Percentiles rank a stretch among this genome's conserved stretches.
These are phyloP conservation scores for Diplodus puntazzo DNA, from an alignment of 2,797 vertebrate genomes.

Conservation along the genomic window DNA sequence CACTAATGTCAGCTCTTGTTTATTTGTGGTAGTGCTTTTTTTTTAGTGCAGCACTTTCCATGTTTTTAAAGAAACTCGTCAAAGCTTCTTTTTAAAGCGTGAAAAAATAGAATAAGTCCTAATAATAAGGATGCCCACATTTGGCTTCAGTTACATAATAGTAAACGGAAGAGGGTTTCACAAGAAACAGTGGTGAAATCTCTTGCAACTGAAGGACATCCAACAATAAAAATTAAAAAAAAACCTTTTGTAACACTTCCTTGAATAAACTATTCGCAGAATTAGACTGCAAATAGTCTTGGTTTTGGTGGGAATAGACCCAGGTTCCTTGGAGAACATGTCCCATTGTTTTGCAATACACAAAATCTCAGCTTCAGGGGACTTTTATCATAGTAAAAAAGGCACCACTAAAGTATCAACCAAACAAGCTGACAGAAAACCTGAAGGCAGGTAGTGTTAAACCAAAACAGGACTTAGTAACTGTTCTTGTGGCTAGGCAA, in stretches of 20 bases:
- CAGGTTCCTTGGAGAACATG: slow-evolving; percentile 31
- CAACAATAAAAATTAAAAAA: slow-evolving; percentile 30
- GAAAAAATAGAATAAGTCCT: slow-evolving; percentile 1
- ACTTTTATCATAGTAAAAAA: not conserved
- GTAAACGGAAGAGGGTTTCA: slow-evolving; percentile 33
- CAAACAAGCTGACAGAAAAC: not conserved
- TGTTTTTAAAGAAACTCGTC: not conserved
- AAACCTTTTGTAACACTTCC: slow-evolving; percentile 48
- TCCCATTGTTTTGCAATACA: slow-evolving; percentile 20
- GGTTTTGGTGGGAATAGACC: slow-evolving; percentile 2
- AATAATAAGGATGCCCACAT: slow-evolving; percentile 3
- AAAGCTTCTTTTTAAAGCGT: not conserved
- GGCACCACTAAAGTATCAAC: not conserved
- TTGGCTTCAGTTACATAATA: slow-evolving; percentile 9
- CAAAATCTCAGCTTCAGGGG: not conserved
- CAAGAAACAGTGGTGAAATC: slow-evolving; percentile 27
- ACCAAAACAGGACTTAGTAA: not conserved
- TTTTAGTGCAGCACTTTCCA: not conserved
- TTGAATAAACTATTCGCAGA: slow-evolving; percentile 59
- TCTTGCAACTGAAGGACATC: slow-evolving; percentile 24
- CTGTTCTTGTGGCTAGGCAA: not conserved
- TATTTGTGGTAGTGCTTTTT: not conserved
- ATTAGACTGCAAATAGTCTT: slow-evolving; percentile 28
- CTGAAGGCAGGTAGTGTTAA: not conserved
- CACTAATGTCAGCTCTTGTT: not conserved